These are phyloP conservation scores for Passerculus sandwichensis DNA, from an alignment of 2,797 vertebrate species.

Conservation along the genomic window DNA sequence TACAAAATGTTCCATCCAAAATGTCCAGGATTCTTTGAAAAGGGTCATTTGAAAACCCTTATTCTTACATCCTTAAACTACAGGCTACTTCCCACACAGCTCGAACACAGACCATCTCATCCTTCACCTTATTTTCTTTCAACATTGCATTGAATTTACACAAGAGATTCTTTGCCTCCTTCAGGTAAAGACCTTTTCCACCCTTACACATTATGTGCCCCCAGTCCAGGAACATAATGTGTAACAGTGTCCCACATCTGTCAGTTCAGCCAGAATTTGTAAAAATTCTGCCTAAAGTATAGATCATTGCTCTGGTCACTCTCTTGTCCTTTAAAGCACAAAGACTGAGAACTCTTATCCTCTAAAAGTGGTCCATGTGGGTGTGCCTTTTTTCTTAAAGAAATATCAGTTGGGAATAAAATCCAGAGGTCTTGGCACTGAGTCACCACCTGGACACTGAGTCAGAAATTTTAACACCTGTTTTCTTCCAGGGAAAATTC, in stretches of 20 bases:
- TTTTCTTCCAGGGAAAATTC: neutral
- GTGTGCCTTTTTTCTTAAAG: neutral
- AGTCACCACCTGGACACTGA: neutral
- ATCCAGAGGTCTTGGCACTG: neutral
- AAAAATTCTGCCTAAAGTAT: neutral
- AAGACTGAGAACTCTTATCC: neutral
- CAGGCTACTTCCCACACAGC: neutral
- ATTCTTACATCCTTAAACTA: neutral
- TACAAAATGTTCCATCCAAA: neutral
- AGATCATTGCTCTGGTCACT: neutral
- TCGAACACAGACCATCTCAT: neutral
- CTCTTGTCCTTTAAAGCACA: neutral
- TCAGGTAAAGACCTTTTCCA: neutral
- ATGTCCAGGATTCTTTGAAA: neutral
- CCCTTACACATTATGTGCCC: too few relatives aligned
- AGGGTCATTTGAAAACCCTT: neutral
- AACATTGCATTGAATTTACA: neutral
- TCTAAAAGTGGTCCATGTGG: neutral
- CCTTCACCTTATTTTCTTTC: neutral
- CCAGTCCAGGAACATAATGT: neutral
- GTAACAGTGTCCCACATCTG: neutral
- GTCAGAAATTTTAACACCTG: neutral
- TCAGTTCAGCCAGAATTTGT: neutral
- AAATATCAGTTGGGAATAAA: neutral
- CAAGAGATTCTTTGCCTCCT: neutral